Conservation (phyloP, 2,113 vertebrate genomes). For the Python bivittatus region DNA sequence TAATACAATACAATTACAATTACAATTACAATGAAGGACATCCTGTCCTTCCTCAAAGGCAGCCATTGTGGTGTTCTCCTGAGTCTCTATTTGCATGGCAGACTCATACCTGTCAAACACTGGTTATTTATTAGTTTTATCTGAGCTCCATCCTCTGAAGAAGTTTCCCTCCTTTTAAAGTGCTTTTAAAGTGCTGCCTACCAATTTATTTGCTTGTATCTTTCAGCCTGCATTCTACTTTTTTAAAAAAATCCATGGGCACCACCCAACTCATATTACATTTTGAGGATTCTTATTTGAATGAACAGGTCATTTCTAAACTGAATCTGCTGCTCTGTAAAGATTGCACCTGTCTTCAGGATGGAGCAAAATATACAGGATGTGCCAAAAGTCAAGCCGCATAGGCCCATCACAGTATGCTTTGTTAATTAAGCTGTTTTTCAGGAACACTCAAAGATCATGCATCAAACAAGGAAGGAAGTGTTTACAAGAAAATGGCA, state of each 20-base stretch:
- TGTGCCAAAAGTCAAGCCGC: not conserved
- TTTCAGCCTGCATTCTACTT: not conserved
- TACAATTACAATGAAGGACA: too few relatives aligned
- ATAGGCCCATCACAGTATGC: not conserved
- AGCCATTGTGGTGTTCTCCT: not conserved
- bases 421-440: not conserved
- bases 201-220: not conserved
- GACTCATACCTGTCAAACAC: not conserved
- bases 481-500: not conserved
- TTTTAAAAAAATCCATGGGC: not conserved
- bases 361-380: not conserved
- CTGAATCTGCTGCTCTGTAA: not conserved
- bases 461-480: not conserved
- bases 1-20: too few relatives aligned
- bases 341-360: not conserved
- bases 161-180: not conserved
- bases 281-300: not conserved
- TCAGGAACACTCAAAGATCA: not conserved
- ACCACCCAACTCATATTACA: not conserved
- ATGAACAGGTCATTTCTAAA: not conserved
- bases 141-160: not conserved
- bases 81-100: not conserved
- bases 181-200: not conserved
- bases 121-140: too few relatives aligned
- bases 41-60: not conserved